These are phyloP conservation scores for Chrysolina haemoptera DNA, from an alignment of 2,888 invertebrate genomes.

Conservation along the genomic window DNA sequence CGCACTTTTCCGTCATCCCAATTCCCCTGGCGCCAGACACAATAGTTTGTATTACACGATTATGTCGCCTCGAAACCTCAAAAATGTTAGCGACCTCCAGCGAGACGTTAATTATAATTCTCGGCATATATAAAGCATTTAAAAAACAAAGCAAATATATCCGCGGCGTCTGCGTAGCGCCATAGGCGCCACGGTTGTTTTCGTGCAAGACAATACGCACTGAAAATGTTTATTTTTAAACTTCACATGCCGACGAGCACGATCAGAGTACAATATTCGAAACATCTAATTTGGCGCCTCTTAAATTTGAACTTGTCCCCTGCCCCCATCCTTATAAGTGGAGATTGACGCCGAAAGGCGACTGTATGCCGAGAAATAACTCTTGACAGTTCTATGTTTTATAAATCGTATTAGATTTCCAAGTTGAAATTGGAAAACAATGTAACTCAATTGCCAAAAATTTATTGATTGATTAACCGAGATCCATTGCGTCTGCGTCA, in stretches of 20 bases:
- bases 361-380: no score
- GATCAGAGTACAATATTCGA: constrained; percentile 39
- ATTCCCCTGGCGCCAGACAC: background rate
- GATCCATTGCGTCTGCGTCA: no score
- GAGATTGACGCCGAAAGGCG: background rate
- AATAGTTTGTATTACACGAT: constrained; percentile 20
- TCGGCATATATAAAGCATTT: constrained; percentile 31
- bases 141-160: constrained; percentile 40
- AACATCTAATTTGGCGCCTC: constrained; percentile 53
- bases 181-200: constrained; percentile 58
- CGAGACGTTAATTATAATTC: constrained; percentile 41
- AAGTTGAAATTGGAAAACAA: no score
- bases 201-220: constrained; percentile 53
- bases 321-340: background rate
- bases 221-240: constrained; percentile 51
- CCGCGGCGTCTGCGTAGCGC: constrained; percentile 51
- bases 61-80: constrained; percentile 25
- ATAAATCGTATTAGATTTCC: no score
- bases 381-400: no score
- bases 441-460: no score
- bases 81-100: constrained; percentile 42
- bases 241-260: constrained; percentile 33
- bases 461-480: no score
- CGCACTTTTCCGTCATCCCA: background rate
- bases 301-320: constrained; percentile 23